phyloP scores from a whole-genome alignment of 2,888 invertebrate genomes.

The Pachydiplax longipennis region DNA sequence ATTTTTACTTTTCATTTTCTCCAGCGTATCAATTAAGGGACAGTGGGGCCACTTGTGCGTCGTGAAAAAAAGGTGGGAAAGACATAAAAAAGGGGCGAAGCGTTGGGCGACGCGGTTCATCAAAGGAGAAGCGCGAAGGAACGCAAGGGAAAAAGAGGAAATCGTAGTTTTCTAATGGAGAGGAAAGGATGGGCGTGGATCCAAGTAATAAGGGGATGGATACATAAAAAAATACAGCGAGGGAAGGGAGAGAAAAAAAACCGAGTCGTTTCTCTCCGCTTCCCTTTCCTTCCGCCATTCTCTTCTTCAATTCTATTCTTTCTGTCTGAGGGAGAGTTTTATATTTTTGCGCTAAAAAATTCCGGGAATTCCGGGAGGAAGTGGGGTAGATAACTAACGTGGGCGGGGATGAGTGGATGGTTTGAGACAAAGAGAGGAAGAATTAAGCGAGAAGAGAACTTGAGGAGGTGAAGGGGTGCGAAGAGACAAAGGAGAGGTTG shows the following conservation, averaged over 20 bases:
- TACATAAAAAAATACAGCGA: constrained; percentile 1
- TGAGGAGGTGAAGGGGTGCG: neutral
- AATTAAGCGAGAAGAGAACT: neutral
- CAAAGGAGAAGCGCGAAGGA: neutral
- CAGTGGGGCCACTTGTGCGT: neutral
- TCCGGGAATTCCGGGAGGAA: neutral
- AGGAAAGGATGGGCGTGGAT: neutral
- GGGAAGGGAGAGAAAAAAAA: neutral
- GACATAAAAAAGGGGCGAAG: neutral
- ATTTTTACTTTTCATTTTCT: neutral
- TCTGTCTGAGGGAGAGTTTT: neutral
- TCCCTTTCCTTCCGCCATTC: neutral
- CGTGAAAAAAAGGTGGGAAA: neutral
- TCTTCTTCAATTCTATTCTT: neutral
- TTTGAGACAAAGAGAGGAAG: neutral
- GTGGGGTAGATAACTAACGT: neutral
- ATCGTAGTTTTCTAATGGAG: constrained; percentile 16
- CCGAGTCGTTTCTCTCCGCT: neutral
- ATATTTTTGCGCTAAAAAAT: neutral
- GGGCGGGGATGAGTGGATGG: neutral
- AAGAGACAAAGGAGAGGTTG: neutral
- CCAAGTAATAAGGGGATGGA: constrained; percentile 33
- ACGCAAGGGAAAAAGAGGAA: neutral
- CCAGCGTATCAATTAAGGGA: neutral
- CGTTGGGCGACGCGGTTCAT: neutral